Evolutionary conservation across 2,797 vertebrate species (phyloP).

Genomic region (Gobionotothen gibberifrons): DNA sequence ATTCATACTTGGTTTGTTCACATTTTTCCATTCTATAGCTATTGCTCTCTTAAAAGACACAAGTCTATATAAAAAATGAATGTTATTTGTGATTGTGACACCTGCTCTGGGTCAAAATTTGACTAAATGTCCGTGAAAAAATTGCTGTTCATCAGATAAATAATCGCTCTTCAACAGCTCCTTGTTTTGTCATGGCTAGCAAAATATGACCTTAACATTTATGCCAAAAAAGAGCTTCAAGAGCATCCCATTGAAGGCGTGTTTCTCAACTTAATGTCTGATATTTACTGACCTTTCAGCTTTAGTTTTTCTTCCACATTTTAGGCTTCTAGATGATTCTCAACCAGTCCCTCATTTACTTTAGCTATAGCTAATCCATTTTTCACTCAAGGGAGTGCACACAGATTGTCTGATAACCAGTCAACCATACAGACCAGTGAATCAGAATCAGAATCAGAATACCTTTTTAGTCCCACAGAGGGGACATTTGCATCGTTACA

Average conservation of each 20-base stretch:
- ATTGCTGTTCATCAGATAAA: background rate
- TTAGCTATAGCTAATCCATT: slow-evolving; percentile 3
- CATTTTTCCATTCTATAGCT: too few species aligned
- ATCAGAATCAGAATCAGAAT: too few species aligned
- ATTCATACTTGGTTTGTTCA: too few species aligned
- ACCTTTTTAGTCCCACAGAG: too few species aligned
- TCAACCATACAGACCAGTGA: slow-evolving; percentile 11
- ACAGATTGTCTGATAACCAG: background rate
- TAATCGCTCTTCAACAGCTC: too few species aligned
- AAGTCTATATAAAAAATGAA: background rate
- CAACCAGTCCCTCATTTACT: background rate
- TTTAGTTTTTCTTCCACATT: background rate
- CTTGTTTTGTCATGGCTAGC: background rate
- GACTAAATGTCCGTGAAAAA: background rate
- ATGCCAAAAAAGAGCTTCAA: background rate
- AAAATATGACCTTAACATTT: background rate
- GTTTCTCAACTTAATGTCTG: background rate
- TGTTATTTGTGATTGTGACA: background rate
- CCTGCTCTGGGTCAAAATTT: background rate
- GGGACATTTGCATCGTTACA: too few species aligned
- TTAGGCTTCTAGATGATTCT: background rate
- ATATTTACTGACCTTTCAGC: too few species aligned
- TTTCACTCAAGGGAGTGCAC: background rate
- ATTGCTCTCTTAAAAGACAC: too few species aligned
- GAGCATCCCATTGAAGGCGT: background rate